A percentile compares a stretch with the other conserved stretches of the same genome.
Conservation (phyloP, 1,140 invertebrate genomes). For the Anthonomus grandis region DNA sequence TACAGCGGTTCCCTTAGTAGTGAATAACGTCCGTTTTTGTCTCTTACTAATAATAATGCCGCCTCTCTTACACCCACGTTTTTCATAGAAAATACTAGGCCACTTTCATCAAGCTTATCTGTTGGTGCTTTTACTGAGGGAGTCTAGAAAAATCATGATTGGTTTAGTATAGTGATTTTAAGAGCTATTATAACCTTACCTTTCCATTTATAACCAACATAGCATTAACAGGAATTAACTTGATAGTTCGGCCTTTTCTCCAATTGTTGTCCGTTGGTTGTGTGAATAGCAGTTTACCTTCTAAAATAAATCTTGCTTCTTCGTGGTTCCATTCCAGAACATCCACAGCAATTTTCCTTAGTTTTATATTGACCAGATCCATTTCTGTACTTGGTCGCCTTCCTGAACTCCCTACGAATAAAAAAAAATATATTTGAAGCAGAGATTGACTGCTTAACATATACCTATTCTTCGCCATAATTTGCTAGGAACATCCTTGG, state of each 20-base stretch:
- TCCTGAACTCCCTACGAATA: constrained; percentile 61
- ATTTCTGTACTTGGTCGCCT: constrained; percentile 70
- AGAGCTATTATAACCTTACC: constrained; percentile 51
- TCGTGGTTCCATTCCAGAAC: constrained; percentile 91
- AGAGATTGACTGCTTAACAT: neutral
- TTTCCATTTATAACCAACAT: constrained; percentile 84
- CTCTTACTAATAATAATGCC: constrained; percentile 81
- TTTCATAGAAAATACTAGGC: constrained; percentile 58
- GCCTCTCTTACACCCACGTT: constrained; percentile 77
- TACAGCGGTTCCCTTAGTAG: constrained; percentile 84
- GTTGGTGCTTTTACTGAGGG: constrained; percentile 24
- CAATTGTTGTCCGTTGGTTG: constrained; percentile 87
- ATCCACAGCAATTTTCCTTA: constrained; percentile 89
- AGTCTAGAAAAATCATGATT: constrained; percentile 23
- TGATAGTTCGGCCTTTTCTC: constrained; percentile 81
- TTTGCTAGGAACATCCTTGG: constrained; percentile 85
- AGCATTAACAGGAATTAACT: constrained; percentile 81
- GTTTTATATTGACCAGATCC: constrained; percentile 82
- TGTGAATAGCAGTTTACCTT: constrained; percentile 80
- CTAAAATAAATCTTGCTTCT: constrained; percentile 81
- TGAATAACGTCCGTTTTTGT: constrained; percentile 84
- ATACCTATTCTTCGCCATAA: constrained; percentile 81
- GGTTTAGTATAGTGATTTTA: neutral
- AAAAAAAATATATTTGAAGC: neutral
- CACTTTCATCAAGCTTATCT: constrained; percentile 46